Percentiles rank a stretch among this genome's conserved stretches.
Conservation (phyloP, 2,797 vertebrate species). For the Phoebastria nigripes region DNA sequence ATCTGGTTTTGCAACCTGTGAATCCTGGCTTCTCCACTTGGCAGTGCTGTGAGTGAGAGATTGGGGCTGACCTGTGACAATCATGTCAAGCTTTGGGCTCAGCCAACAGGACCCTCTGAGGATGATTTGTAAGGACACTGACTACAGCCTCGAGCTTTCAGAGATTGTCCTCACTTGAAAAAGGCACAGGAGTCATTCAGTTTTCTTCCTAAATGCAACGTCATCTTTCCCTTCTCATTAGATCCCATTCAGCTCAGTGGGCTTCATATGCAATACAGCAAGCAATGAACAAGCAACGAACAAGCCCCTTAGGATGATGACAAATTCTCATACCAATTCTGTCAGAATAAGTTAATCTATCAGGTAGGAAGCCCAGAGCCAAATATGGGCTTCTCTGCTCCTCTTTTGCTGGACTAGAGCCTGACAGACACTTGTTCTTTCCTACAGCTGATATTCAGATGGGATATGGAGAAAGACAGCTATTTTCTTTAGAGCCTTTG, state of each 20-base stretch:
- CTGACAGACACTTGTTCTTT: background rate
- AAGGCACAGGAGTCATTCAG: background rate
- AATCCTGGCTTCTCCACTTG: background rate
- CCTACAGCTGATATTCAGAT: background rate
- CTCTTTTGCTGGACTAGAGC: background rate
- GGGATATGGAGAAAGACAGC: background rate
- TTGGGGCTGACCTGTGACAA: background rate
- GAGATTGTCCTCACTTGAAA: background rate
- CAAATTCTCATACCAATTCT: background rate
- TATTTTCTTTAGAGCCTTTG: background rate
- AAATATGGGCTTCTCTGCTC: background rate
- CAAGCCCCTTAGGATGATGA: background rate
- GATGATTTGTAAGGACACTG: background rate
- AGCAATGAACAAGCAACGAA: background rate
- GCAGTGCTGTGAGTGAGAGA: background rate
- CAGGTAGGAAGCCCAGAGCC: background rate
- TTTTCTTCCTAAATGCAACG: conserved; percentile 24
- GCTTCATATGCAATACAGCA: background rate
- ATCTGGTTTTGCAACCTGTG: background rate
- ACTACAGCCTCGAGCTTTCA: background rate
- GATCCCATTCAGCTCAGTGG: background rate
- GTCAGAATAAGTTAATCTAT: background rate
- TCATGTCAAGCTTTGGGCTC: background rate
- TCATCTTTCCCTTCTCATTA: conserved; percentile 44
- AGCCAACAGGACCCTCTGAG: background rate